Conservation (phyloP, 2,113 vertebrate species). For the Lophius piscatorius region DNA sequence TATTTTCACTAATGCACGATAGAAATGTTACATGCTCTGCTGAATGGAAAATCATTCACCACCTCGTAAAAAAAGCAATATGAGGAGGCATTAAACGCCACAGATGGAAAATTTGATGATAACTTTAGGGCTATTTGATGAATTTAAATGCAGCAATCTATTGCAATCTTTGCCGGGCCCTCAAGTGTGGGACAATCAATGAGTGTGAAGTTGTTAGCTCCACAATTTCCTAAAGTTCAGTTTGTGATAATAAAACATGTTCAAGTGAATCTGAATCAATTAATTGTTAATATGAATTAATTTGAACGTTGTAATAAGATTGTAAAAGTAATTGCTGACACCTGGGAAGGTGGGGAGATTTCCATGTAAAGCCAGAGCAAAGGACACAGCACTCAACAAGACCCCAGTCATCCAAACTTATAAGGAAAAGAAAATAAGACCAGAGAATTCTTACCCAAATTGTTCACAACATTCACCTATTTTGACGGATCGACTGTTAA, state of each 20-base stretch:
- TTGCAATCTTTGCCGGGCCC: not conserved
- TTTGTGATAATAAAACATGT: no score
- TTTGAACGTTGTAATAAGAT: not conserved
- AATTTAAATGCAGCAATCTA: not conserved
- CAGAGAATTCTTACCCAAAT: no score
- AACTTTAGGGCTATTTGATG: not conserved
- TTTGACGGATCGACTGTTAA: no score
- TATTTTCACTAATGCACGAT: not conserved
- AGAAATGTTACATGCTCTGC: not conserved
- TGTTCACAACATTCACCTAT: no score
- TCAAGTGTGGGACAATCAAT: not conserved
- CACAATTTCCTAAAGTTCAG: not conserved
- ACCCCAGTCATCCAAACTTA: no score
- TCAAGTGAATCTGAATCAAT: not conserved
- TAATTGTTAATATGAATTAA: not conserved
- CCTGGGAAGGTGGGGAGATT: no score
- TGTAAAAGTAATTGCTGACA: no score
- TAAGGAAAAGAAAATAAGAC: no score
- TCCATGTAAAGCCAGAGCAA: no score
- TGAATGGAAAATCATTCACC: not conserved
- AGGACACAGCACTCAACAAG: no score
- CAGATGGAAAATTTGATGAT: not conserved
- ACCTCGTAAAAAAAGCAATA: not conserved
- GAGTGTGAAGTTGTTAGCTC: not conserved
- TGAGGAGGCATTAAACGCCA: not conserved